phyloP scores from a whole-genome alignment of 2,113 vertebrate genomes.

The Pithys albifrons region DNA sequence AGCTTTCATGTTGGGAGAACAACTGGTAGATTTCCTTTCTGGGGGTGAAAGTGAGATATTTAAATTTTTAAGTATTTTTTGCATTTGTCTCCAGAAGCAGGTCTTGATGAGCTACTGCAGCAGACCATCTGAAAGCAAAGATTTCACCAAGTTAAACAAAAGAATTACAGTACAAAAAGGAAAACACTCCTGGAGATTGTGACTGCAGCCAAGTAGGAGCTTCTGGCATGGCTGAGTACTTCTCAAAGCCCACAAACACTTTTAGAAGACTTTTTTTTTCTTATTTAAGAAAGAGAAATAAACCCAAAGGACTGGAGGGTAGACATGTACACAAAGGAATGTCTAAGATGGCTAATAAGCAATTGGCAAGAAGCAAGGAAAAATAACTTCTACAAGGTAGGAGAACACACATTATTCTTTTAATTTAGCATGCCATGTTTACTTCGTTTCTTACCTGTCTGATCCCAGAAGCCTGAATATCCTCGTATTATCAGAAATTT shows the following conservation, averaged over 20 bases:
- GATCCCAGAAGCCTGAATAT: slow-evolving; percentile 98
- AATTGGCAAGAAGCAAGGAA: background rate
- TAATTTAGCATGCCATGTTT: background rate
- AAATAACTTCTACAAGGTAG: background rate
- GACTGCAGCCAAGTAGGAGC: background rate
- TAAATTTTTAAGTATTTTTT: background rate
- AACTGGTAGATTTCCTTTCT: background rate
- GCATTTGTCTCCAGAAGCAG: background rate
- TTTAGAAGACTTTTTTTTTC: background rate
- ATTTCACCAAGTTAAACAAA: background rate
- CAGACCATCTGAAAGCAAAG: background rate
- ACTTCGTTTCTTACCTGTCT: slow-evolving; percentile 85
- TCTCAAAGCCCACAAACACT: background rate
- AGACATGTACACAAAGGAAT: background rate
- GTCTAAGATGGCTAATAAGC: background rate
- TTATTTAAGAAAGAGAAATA: background rate
- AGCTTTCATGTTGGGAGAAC: background rate
- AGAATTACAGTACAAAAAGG: background rate
- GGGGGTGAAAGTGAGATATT: background rate
- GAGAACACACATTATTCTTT: background rate
- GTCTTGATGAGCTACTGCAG: background rate
- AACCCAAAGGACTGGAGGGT: background rate
- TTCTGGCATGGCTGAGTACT: background rate
- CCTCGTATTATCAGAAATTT: slow-evolving; percentile 96
- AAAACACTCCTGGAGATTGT: background rate